phyloP scores from a whole-genome alignment of 2,888 invertebrate species.

The Protophormia terraenovae region DNA sequence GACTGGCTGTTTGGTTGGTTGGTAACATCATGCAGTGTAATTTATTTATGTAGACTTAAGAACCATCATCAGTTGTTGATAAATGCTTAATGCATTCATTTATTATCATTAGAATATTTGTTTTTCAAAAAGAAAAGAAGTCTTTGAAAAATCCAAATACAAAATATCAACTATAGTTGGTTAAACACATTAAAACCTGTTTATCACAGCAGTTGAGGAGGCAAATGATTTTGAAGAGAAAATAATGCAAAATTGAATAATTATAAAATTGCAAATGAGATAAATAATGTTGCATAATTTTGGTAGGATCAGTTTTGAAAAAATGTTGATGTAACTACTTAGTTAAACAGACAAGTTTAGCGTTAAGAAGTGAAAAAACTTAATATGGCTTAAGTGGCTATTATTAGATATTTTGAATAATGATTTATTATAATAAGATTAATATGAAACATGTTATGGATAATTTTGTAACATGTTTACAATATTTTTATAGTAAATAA shows the following conservation, averaged over 20 bases:
- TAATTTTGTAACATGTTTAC: too few relatives aligned
- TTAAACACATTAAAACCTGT: conserved; percentile 31
- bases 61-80: conserved; percentile 78
- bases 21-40: conserved; percentile 71
- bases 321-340: conserved; percentile 13
- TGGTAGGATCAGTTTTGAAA: neutral
- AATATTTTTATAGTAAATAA: too few relatives aligned
- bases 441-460: too few relatives aligned
- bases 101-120: conserved; percentile 73
- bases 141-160: neutral
- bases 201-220: neutral
- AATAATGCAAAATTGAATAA: conserved; percentile 22
- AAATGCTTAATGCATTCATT: conserved; percentile 78
- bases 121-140: conserved; percentile 49
- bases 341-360: conserved; percentile 4
- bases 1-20: conserved; percentile 36
- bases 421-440: too few relatives aligned
- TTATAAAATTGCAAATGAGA: conserved; percentile 47
- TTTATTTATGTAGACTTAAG: conserved; percentile 78
- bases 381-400: neutral
- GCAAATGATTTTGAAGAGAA: neutral
- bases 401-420: neutral
- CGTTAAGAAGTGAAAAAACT: neutral
- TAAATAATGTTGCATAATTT: conserved; percentile 14
- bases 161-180: neutral